Evolutionary conservation across 2,888 invertebrate species (phyloP).

Genomic region (Pandemis cinnamomeana): DNA sequence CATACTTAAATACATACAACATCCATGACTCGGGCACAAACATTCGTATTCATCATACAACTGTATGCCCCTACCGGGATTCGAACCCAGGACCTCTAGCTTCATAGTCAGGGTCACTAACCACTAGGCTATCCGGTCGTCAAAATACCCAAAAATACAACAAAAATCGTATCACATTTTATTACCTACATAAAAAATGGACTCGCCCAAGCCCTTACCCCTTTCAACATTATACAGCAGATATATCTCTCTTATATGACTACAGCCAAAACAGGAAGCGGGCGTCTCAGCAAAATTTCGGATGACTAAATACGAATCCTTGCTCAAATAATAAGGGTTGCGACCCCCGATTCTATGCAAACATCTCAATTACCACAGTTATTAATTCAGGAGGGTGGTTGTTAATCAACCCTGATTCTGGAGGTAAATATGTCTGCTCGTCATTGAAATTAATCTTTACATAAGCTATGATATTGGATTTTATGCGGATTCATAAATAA

Average conservation of each 20-base stretch:
- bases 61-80: too few species aligned
- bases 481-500: neutral
- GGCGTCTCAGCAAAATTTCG: slow-evolving; percentile 70
- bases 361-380: slow-evolving; percentile 82
- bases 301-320: slow-evolving; percentile 77
- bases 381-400: slow-evolving; percentile 76
- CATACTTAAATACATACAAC: too few species aligned
- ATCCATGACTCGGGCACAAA: too few species aligned
- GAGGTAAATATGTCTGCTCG: slow-evolving; percentile 49
- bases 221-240: slow-evolving; percentile 42
- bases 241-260: slow-evolving; percentile 44
- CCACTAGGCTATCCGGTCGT: too few species aligned
- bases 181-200: neutral
- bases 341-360: slow-evolving; percentile 69
- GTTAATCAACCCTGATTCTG: slow-evolving; percentile 67
- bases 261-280: slow-evolving; percentile 54
- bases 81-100: too few species aligned
- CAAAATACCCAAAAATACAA: neutral
- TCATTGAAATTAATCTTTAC: slow-evolving; percentile 22
- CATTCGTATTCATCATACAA: too few species aligned
- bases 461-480: slow-evolving; percentile 1
- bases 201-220: neutral
- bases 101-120: too few species aligned
- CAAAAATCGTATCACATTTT: neutral
- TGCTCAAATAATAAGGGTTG: slow-evolving; percentile 68